These are phyloP conservation scores for Andricus curvator DNA, from an alignment of 2,888 invertebrate genomes.

Conservation along the genomic window DNA sequence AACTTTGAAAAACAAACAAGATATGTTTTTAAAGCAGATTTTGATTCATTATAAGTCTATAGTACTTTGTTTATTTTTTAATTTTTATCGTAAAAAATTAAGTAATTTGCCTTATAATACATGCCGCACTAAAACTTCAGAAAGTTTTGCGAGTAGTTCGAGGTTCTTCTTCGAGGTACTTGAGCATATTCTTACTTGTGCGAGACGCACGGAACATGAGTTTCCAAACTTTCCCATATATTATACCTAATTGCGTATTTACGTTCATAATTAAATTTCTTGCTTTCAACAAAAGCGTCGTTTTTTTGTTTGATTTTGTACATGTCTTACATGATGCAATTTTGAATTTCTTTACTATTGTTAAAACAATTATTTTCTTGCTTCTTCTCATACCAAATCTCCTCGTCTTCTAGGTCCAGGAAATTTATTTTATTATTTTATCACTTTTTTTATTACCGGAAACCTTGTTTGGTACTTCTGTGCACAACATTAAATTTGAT, in stretches of 20 bases:
- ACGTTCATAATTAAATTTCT: neutral
- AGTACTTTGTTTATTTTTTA: neutral
- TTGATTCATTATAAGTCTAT: too few species aligned
- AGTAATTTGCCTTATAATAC: neutral
- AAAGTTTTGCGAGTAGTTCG: neutral
- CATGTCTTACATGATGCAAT: neutral
- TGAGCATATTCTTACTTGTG: constrained; percentile 3
- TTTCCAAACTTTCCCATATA: neutral
- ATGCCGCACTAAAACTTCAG: neutral
- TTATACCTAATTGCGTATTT: neutral
- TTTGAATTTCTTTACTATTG: neutral
- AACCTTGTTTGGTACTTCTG: neutral
- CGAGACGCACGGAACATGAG: neutral
- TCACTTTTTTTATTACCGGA: neutral
- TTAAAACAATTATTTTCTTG: neutral
- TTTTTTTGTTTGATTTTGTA: too few species aligned
- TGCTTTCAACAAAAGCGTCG: neutral
- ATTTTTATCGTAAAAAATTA: neutral
- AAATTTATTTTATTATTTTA: neutral
- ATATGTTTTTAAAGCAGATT: too few species aligned
- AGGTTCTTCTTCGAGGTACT: neutral
- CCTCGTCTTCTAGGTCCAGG: neutral
- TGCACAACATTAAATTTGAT: neutral
- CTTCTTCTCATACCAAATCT: neutral
- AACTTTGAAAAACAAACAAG: too few species aligned